Evolutionary conservation across 1,140 invertebrate species (phyloP), one percentile per base, ranked within the genome.

Genomic region (Drosophila biarmipes): DNA sequence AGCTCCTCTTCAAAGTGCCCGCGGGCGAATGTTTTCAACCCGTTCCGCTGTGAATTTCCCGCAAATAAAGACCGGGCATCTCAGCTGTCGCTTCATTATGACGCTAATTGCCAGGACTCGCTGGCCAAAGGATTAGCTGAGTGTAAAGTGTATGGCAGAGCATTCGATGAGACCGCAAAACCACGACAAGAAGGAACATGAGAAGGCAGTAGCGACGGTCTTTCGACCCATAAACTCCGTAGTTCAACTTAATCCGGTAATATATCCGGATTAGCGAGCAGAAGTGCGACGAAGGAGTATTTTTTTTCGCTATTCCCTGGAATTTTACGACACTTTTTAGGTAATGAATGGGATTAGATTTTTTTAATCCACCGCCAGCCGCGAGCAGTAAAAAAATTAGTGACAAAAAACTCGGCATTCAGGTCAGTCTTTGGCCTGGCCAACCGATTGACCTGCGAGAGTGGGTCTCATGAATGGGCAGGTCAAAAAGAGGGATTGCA

Each of bases 321-420:
- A 61, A 73, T 31, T 73, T 82, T 69, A 76, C 67, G 55, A 73
- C 78, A 64, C 77, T 87, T 79, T 87, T 89, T 89, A 89, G 84
- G 84, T 89, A 89, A 89, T 89, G 84, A 89, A 89, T 89, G 84
- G 76, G 56, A 80, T 80, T 73, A 78, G 55, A 62, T 57, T 62
- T 68, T 78, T 87, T 77, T 89, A 89, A 90, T 89, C 85, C 85
- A 81, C 74, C 29, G 45, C 29, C 38, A 48, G 31, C 19, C 34
- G 57, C 10, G 17, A 19, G 72, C 14, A 52, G 46, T 64, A 76
- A 80, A 80, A 80, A 80, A 84, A 78, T 51, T 51, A 49, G 56
- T 52, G 66, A 38, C 57, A 53, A 77, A 67, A 77, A 67, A 75
- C 72, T n/a, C 55, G 15, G 35, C 59, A 15, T 29, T 10, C 48